Evolutionary conservation across 2,888 invertebrate species (phyloP), one percentile per base, ranked within the genome.

Genomic region (Thecocarcelia acutangulata): DNA sequence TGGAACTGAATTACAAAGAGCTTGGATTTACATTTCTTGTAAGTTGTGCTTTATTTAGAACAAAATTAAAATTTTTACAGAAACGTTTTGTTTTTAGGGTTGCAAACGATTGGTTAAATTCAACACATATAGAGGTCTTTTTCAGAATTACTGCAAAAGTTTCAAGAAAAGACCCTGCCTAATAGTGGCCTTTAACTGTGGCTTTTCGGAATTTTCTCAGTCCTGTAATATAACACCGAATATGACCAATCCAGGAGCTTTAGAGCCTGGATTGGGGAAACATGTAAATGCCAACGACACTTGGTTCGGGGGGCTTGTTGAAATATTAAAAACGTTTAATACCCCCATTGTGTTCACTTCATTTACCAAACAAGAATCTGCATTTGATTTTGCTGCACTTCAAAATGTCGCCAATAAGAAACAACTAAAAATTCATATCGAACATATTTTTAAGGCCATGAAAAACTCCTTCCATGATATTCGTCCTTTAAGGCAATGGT

Each of bases 331-430:
- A n/a, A 83, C 84, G 3, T 85, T 85, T 24, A 82, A 85, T 8
- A 83, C 86, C 2, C 89, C 89, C 12, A 87, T 90, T 58, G 83
- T 89, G 8, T 88, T 88, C 63, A 90, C 89, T 0, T 90, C 90
- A 6, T 84, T 84, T 24, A 88, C 88, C 1, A 77, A 70, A 37
- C 24, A 83, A 21, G 87, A 87, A 58, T 84, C 88, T 0, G 78
- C 83, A 21, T 85, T 86, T 12, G 87, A 90, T 79, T 86, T 85
- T 17, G 83, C 80, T 0, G 85, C 85, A 8, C 24, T 88, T 2
- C 46, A 80, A 46, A 73, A 72, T 2, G 80, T 84, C 0, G 74
- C 84, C 0, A 3, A 19, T 19, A 56, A 83, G 0, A 81, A 79
- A n/a, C 9, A 37, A 0, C 21, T 80, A 6, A 24, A 74, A 0